Conservation (phyloP, 2,888 invertebrate species). For the Drosophila recens region DNA sequence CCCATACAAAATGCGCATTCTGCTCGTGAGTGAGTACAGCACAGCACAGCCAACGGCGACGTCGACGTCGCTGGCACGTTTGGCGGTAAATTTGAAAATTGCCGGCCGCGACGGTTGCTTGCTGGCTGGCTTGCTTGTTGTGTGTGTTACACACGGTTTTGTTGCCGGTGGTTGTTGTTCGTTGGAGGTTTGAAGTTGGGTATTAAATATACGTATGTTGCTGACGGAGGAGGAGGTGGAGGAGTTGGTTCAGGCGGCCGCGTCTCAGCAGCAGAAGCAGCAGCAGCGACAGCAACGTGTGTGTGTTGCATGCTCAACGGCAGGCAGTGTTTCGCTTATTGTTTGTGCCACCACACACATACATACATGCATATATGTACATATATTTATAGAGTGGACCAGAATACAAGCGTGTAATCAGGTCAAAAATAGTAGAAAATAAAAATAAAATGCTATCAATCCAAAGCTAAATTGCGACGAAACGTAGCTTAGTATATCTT, state of each 20-base stretch:
- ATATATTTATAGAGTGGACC: slow-evolving; percentile 75
- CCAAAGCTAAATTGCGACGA: not conserved
- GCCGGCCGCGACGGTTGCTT: slow-evolving; percentile 67
- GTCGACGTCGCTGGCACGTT: slow-evolving; percentile 75
- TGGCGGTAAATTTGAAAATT: slow-evolving; percentile 86
- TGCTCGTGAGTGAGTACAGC: slow-evolving; percentile 81
- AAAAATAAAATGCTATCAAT: not conserved
- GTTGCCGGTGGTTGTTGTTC: slow-evolving; percentile 49
- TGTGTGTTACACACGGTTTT: slow-evolving; percentile 18
- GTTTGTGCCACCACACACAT: slow-evolving; percentile 58
- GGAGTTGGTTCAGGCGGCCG: not conserved
- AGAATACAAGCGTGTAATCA: slow-evolving; percentile 62
- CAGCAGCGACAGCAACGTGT: slow-evolving; percentile 33
- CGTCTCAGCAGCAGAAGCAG: not conserved
- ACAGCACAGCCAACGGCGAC: slow-evolving; percentile 77
- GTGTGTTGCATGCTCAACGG: slow-evolving; percentile 30
- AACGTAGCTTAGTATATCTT: not conserved
- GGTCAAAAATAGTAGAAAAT: slow-evolving; percentile 54
- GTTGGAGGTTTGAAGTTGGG: slow-evolving; percentile 36
- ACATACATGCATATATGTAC: too few species aligned
- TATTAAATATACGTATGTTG: slow-evolving; percentile 18
- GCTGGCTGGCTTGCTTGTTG: slow-evolving; percentile 15
- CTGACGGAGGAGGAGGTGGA: not conserved
- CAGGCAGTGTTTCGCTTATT: slow-evolving; percentile 60
- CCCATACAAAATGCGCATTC: slow-evolving; percentile 85